Conservation (phyloP, 92 coral and sea anemone genomes). For the Zoanthus sociatus region DNA sequence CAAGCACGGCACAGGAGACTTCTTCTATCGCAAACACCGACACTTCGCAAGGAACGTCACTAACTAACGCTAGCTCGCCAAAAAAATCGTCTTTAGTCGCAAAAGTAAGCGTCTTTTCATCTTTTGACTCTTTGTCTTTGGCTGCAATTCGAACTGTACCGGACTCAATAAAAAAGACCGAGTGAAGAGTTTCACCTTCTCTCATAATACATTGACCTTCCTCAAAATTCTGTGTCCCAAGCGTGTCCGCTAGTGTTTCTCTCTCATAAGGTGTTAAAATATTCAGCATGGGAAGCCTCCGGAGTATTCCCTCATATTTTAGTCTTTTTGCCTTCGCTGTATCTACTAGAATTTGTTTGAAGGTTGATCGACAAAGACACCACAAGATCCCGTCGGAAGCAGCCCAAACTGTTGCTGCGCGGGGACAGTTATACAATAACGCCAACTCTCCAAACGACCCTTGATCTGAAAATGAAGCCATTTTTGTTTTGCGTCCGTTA, state of each 20-base stretch:
- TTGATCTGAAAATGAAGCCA: slow-evolving; percentile 52
- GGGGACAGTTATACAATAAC: slow-evolving; percentile 70
- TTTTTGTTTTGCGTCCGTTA: slow-evolving; percentile 28
- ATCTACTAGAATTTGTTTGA: slow-evolving; percentile 62
- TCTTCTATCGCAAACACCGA: slow-evolving; percentile 59
- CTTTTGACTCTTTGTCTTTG: slow-evolving; percentile 23
- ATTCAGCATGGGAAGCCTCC: slow-evolving; percentile 56
- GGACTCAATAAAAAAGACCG: slow-evolving; percentile 64
- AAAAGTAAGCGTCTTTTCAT: slow-evolving; percentile 43
- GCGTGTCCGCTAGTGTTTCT: slow-evolving; percentile 59
- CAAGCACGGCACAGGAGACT: slow-evolving; percentile 63
- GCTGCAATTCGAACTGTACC: slow-evolving; percentile 58
- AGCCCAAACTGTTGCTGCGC: slow-evolving; percentile 62
- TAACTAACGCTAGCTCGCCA: slow-evolving; percentile 69
- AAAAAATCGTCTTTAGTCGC: slow-evolving; percentile 62
- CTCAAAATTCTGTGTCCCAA: slow-evolving; percentile 50
- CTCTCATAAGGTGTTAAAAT: slow-evolving; percentile 64
- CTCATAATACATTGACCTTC: slow-evolving; percentile 63
- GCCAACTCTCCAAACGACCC: slow-evolving; percentile 72
- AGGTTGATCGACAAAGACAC: slow-evolving; percentile 64
- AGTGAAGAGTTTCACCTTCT: slow-evolving; percentile 55
- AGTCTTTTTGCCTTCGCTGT: slow-evolving; percentile 65
- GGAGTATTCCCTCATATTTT: slow-evolving; percentile 55
- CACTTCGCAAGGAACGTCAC: slow-evolving; percentile 49
- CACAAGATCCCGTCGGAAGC: slow-evolving; percentile 55